Base-by-base conservation (phyloP, 2,797 vertebrate genomes). In the Myotis findleyi region DNA sequence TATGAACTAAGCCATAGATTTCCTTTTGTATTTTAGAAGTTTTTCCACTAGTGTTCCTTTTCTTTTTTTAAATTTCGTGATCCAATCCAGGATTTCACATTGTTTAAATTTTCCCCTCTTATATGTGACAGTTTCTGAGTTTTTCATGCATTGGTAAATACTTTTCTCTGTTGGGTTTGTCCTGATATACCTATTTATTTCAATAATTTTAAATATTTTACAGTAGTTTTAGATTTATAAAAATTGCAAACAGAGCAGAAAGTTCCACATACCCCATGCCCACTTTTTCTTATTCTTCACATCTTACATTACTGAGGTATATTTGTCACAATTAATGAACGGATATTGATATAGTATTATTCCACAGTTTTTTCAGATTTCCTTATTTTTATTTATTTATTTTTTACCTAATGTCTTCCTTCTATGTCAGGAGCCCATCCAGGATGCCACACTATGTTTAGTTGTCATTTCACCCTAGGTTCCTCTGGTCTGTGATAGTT, bases 291-390 rank as follows among this genome's bases (percentile, higher is more conserved):
- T 77, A 77, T 77, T 83, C 23, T 41, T 87, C 81, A 76, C 11
- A 66, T 23, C 27, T 77, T 85, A 66, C 1, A 16, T 86, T 68
- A 18, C 57, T 57, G 53, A n/a, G 57, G 33, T 41, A 10, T 89
- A 38, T 80, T 89, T 82, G 17, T 89, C 59, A 91, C 3, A 86
- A 55, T 86, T 77, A 72, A 30, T 89, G 20, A 94, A 44, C 7
- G 2, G 11, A 59, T 33, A 59, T 33, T 16, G 12, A 53, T 62
- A 51, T 1, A 21, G 13, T 75, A 64, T 66, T 64, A 27, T 64
- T 82, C 53, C 9, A 16, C 30, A 51, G 21, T n/a, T 76, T 71
- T 41, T 72, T 75, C 68, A 44, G 10, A 36, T 81, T 72, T 66
- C 33, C 47, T 91, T 73, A 51, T 17, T 72, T 72, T 69, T 77